Evolutionary conservation across 35 echinoderm and acorn worm species (phyloP), one percentile per base, ranked within the genome.

Genomic region (Amphiura filiformis): DNA sequence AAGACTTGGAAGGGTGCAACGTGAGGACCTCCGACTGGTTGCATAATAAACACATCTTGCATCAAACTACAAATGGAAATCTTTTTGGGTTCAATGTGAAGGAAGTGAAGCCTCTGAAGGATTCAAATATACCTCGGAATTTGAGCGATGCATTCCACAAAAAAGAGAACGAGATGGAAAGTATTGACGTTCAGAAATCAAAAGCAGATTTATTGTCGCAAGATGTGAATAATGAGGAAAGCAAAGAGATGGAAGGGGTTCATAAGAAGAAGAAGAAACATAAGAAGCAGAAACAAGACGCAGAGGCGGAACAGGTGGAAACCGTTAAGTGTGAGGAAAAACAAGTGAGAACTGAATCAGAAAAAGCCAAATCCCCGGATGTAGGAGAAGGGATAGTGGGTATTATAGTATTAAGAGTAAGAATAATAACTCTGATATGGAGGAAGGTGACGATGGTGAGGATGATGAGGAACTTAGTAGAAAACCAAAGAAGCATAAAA

Each of bases 221-320:
- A 4, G 61, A 70, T 11, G 41, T 47, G 41, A 47, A 47, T 4
- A 17, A 9, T 47, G 11, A 18, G 7, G 61, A n/a, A 18, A 70
- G 28, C 15, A 70, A 30, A 70, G n/a, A 26, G 39, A 26, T 81
- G 33, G 83, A 91, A 65, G 39, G 31, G 23, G 33, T 86, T 26
- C 56, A 32, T 0, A 47, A 86, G 36, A 86, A 91, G 79, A 80
- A 86, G 2, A 81, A 37, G 33, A 80, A 64, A 31, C 90, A 91
- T 12, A 38, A 39, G 80, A 82, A 44, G 39, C 37, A 79, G 42
- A 31, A 85, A 86, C 78, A 65, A 61, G 38, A 86, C 39, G 84
- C 32, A 56, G 49, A 86, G 39, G 28, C 35, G 78, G 76, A 86
- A 39, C 39, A 88, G 41, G 18, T 34, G 2, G 40, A 76, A 0